Evolutionary conservation across 2,888 invertebrate genomes (phyloP).

Genomic region (Acleris sparsana): DNA sequence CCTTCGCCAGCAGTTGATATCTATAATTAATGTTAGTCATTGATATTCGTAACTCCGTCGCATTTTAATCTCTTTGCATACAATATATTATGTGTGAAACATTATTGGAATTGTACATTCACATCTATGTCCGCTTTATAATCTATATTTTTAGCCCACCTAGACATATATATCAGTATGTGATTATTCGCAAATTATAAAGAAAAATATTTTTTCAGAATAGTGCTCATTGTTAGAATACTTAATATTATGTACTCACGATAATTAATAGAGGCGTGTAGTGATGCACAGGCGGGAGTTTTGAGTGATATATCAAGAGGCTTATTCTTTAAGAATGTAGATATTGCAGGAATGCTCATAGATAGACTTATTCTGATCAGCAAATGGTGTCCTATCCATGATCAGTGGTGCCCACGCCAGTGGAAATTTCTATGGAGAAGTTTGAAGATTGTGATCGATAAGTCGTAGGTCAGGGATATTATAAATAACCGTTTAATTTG

Average conservation of each 20-base stretch:
- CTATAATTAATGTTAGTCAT: constrained; percentile 47
- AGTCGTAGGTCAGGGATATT: background rate
- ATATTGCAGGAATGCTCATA: constrained; percentile 32
- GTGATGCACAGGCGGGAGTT: constrained; percentile 49
- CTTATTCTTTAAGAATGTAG: constrained; percentile 50
- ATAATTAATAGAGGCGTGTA: constrained; percentile 47
- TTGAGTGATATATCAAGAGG: constrained; percentile 44
- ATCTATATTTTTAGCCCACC: constrained; percentile 65
- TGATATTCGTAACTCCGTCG: constrained; percentile 56
- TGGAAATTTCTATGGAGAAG: background rate
- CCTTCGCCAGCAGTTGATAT: constrained; percentile 39
- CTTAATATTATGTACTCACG: constrained; percentile 37
- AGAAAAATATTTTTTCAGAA: constrained; percentile 74
- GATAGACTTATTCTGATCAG: constrained; percentile 6
- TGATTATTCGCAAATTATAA: constrained; percentile 75
- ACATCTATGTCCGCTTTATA: constrained; percentile 63
- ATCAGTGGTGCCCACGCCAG: background rate
- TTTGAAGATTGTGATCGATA: background rate
- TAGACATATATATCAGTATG: constrained; percentile 68
- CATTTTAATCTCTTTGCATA: constrained; percentile 50
- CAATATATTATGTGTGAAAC: constrained; percentile 45
- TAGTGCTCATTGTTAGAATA: constrained; percentile 67
- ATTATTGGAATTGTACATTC: constrained; percentile 62
- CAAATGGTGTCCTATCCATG: constrained; percentile 3
- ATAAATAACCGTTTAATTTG: background rate